A percentile compares a stretch with the other conserved stretches of the same genome.
phyloP scores from a whole-genome alignment of 2,113 vertebrate species.

The Lepus americanus region DNA sequence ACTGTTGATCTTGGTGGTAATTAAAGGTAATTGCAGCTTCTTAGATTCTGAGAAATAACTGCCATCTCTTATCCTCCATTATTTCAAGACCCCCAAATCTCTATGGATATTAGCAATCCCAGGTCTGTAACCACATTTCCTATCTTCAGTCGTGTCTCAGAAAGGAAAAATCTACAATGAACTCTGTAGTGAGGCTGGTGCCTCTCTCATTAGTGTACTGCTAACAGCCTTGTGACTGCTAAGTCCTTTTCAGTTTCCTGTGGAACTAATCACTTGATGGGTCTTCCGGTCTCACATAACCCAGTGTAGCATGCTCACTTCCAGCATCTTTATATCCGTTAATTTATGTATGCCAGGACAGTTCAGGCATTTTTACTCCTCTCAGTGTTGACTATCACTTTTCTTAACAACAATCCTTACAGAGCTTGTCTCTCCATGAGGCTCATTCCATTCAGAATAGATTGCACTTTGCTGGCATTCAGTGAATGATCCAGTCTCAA shows the following conservation, averaged over 20 bases:
- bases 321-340: neutral
- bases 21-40: constrained; percentile 50
- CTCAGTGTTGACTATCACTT: neutral
- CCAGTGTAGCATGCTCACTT: neutral
- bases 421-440: neutral
- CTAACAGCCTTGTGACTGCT: neutral
- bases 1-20: constrained; percentile 47
- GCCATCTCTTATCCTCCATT: constrained; percentile 31
- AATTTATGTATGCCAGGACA: neutral
- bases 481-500: neutral
- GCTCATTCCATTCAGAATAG: neutral
- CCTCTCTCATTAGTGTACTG: neutral
- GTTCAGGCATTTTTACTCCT: neutral
- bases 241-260: neutral
- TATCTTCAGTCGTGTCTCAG: neutral
- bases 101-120: neutral
- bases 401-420: neutral
- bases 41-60: constrained; percentile 52
- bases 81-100: neutral
- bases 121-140: neutral
- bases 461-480: neutral
- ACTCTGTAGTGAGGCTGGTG: neutral
- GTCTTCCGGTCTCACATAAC: neutral
- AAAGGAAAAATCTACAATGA: neutral
- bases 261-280: neutral